Base-by-base conservation (phyloP, 2,113 vertebrate genomes). In the Vimba vimba region DNA sequence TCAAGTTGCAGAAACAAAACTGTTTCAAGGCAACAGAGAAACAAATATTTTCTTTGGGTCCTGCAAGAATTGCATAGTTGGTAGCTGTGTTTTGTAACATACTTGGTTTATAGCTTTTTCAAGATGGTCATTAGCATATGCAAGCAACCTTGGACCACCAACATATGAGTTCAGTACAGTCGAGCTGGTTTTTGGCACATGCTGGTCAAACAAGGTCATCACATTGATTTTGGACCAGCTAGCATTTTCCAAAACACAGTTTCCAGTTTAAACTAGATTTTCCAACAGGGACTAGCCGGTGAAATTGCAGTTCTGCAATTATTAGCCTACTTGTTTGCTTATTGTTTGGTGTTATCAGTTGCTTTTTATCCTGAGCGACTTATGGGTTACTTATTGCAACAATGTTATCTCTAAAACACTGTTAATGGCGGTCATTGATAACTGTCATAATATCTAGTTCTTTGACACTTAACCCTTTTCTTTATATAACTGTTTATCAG, bases 1-100 rank as follows among this genome's bases (percentile, higher is more conserved):
- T 62, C 15, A 7, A 25, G 55, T 62, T 79, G 23, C 59, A 66
- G 73, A 85, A 85, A 85, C 12, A n/a, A 64, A 76, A 77, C 60
- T 59, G 8, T 84, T 84, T 74, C 50, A 27, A 0, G 1, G 11
- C 33, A 80, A 62, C 30, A 25, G 33, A 60, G 77, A 62, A 62
- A 13, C 33, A 43, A 60, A 79, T 79, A 25, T 79, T 79, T 33
- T 10, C 27, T 78, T 74, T 74, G 11, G 33, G 19, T 43, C 30
- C 55, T 43, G 19, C 33, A n/a, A 74, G 39, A 36, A 36, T 45
- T n/a, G 19, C 4, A 19, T 73, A 73, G 39, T 25, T 25, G n/a
- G 21, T 47, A 25, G 36, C 68, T 71, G 59, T 39, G 33, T 23
- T 43, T 25, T 74, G n/a, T 74, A 47, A 23, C 33, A 43, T 71